A percentile compares a stretch with the other conserved stretches of the same genome.
Conservation (phyloP, 2,113 vertebrate genomes). For the Macrotus californicus region DNA sequence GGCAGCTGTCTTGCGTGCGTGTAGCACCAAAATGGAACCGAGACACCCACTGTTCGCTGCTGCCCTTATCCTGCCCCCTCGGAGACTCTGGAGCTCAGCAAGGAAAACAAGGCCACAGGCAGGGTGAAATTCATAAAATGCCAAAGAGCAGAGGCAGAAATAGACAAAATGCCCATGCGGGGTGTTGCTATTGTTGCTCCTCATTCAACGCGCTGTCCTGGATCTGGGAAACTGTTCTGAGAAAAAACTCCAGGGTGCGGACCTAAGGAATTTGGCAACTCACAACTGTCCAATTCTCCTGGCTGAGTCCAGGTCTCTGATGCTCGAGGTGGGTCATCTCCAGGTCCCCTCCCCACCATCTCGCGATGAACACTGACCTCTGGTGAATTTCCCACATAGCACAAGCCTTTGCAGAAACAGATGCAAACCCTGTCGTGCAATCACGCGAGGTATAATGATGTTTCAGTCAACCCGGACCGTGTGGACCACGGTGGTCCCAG, state of each 20-base stretch:
- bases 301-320: not conserved
- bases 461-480: not conserved
- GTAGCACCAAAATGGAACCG: not conserved
- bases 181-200: not conserved
- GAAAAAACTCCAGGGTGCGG: not conserved
- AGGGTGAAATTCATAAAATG: not conserved
- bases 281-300: fast-evolving
- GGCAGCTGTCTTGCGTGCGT: not conserved
- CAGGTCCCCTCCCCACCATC: not conserved
- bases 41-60: not conserved
- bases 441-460: not conserved
- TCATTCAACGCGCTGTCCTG: fast-evolving
- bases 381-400: no score
- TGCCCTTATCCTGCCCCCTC: not conserved
- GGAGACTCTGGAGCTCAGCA: not conserved
- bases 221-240: not conserved
- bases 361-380: not conserved
- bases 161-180: fast-evolving
- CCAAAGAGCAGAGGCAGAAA: not conserved
- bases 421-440: not conserved
- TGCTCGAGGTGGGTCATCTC: not conserved
- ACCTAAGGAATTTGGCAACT: not conserved
- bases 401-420: not conserved
- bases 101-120: fast-evolving
- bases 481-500: not conserved